Conservation (phyloP, 2,888 invertebrate species). For the Julus scanicus region DNA sequence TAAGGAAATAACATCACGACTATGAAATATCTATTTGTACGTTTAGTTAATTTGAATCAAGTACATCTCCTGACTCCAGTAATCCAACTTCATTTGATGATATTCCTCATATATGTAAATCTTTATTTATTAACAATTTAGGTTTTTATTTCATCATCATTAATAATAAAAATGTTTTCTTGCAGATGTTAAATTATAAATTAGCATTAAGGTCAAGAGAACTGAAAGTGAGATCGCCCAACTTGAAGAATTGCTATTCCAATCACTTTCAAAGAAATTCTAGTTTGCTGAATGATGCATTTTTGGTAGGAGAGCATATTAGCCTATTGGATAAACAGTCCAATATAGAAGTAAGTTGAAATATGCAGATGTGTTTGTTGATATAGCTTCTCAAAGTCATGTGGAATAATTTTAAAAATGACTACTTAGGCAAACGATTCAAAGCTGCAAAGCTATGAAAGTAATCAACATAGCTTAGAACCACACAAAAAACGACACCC, state of each 20-base stretch:
- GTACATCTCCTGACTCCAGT: no score
- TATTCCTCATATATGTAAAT: no score
- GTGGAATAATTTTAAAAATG: not conserved
- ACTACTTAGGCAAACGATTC: not conserved
- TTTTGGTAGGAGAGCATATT: slow-evolving; percentile 50
- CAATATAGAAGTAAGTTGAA: slow-evolving; percentile 50
- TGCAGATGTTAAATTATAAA: slow-evolving; percentile 55
- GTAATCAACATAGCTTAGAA: not conserved
- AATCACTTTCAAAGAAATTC: slow-evolving; percentile 51
- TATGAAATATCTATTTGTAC: no score
- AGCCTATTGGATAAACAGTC: slow-evolving; percentile 49
- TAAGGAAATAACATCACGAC: no score
- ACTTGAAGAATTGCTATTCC: slow-evolving; percentile 39
- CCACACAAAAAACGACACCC: not conserved
- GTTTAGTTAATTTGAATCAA: no score
- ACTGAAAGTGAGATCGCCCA: not conserved
- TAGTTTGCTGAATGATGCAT: not conserved
- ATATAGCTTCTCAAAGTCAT: not conserved
- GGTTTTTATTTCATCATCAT: not conserved
- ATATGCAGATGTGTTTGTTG: not conserved
- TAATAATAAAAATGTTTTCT: not conserved
- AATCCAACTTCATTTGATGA: no score
- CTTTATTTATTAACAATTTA: no score
- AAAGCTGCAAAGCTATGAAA: not conserved
- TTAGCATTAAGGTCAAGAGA: slow-evolving; percentile 32